Evolutionary conservation across 2,797 vertebrate genomes (phyloP).

Genomic region (Gastrophryne carolinensis): DNA sequence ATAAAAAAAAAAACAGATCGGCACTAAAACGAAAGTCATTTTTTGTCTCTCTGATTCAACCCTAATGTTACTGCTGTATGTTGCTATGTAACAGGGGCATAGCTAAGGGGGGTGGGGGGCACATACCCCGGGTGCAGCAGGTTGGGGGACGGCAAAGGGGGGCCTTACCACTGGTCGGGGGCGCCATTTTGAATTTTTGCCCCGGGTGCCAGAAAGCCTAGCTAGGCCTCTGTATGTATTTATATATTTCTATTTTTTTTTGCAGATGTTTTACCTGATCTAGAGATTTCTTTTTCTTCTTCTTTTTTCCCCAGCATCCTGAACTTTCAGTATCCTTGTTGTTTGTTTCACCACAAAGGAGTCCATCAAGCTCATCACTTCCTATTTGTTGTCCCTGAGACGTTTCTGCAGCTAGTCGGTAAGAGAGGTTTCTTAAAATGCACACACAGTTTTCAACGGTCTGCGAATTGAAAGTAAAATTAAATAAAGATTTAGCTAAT

Average conservation of each 20-base stretch:
- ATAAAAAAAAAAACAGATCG: no score
- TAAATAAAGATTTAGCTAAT: neutral
- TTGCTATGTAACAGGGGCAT: no score
- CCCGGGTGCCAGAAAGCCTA: no score
- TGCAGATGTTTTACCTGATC: slow-evolving; percentile 83
- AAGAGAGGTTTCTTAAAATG: slow-evolving; percentile 98
- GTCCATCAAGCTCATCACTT: slow-evolving; percentile 91
- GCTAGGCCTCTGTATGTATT: no score
- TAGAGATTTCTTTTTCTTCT: slow-evolving; percentile 98
- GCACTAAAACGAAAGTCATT: no score
- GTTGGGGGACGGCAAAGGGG: no score
- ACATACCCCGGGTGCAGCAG: no score
- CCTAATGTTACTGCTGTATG: no score
- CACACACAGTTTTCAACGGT: slow-evolving; percentile 99
- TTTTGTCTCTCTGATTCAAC: no score
- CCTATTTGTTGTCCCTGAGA: slow-evolving; percentile 98
- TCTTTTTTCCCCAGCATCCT: slow-evolving; percentile 98
- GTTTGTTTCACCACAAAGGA: slow-evolving; percentile 89
- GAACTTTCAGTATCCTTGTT: slow-evolving; percentile 92
- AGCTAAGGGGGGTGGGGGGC: no score
- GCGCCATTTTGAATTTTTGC: no score
- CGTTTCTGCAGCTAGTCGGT: slow-evolving; percentile 96
- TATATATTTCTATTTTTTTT: neutral
- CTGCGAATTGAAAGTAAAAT: slow-evolving; percentile 63
- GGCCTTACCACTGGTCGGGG: no score